Base-by-base conservation (phyloP, 2,113 vertebrate genomes). In the Aegypius monachus region DNA sequence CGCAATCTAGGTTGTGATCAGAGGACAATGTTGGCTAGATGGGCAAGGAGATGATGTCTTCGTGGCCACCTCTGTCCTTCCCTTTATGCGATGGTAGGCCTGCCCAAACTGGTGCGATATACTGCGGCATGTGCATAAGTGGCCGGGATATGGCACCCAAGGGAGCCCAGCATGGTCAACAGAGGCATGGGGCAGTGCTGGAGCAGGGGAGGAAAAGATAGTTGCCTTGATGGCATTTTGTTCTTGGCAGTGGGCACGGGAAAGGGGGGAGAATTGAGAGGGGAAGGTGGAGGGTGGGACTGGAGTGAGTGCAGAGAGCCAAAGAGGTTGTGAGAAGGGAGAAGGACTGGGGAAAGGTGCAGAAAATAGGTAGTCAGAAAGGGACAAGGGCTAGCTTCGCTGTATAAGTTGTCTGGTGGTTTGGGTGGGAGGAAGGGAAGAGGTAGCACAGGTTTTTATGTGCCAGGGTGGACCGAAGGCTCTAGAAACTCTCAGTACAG, bases 101-200 rank as follows among this genome's bases (percentile, higher is more conserved):
- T 42, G 29, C 17, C 63, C 42, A 45, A n/a, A 20, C 42, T 40
- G 36, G 11, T 0, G 1, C 0, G 7, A 11, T 50, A 6, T 10
- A 29, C 48, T 23, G 15, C 38, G 38, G 19, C 0, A 1, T 34
- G 13, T 31, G 32, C 4, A 0, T 34, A 25, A 63, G 48, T 27
- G 32, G 31, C 32, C 0, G 1, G 62, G 13, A 81, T 9, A 1
- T 32, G 16, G n/a, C 86, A 79, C 16, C 17, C 21, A 29, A 29
- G 18, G 70, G 52, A 71, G 45, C 9, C 45, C 52, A 48, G 26
- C 13, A 5, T 22, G 15, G 45, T n/a, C 67, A 55, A 6, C 79
- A 87, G 26, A 55, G 29, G 12, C 20, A 34, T 10, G 25, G 22
- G 16, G 18, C 29, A 59, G 32, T 59, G 38, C 45, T 93, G 70